These are phyloP conservation scores for Heteronetta atricapilla DNA, from an alignment of 2,113 vertebrate species.

Conservation along the genomic window DNA sequence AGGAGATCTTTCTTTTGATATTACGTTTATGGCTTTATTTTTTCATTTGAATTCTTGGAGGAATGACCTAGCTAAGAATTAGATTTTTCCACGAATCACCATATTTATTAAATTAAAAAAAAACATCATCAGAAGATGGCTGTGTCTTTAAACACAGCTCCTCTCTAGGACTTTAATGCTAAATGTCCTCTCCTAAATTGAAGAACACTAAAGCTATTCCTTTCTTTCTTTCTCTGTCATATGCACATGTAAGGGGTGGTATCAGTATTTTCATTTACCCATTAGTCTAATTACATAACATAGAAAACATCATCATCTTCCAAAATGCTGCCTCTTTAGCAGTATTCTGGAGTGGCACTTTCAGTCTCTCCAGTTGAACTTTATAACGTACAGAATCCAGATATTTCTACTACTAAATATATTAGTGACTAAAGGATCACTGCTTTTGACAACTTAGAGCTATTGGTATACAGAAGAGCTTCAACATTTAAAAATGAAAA, in stretches of 20 bases:
- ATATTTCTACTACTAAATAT: background rate
- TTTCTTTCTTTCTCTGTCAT: background rate
- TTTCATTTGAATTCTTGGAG: background rate
- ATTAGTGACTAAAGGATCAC: background rate
- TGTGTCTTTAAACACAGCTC: background rate
- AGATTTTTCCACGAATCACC: background rate
- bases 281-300: background rate
- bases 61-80: background rate
- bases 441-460: background rate
- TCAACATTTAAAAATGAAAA: background rate
- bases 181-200: background rate
- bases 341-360: background rate
- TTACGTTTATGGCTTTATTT: background rate
- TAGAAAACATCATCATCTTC: background rate
- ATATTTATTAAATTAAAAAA: background rate
- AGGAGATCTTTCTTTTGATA: background rate
- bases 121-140: background rate
- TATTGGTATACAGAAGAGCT: background rate
- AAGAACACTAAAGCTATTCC: background rate
- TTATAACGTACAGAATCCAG: background rate
- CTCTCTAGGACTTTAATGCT: background rate
- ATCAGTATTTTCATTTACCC: background rate
- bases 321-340: background rate
- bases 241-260: background rate
- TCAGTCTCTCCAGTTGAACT: background rate